Evolutionary conservation across 2,888 invertebrate genomes (phyloP), one percentile per base, ranked within the genome.

Genomic region (Nymphalis urticae): DNA sequence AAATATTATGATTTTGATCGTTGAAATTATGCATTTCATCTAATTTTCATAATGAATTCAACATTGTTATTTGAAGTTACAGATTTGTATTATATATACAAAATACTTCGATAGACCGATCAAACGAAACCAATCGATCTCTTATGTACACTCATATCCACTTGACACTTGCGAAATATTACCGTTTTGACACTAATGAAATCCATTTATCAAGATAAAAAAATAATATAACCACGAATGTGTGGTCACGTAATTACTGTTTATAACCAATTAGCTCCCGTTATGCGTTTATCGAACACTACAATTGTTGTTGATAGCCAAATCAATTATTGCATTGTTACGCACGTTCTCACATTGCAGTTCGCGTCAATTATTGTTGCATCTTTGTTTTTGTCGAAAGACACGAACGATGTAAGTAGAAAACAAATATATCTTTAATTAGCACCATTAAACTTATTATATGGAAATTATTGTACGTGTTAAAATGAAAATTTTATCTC

Each of bases 271-370:
- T 70, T 70, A 72, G 62, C 61, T 62, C 19, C 62, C 70, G 62
- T 66, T 66, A 68, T 66, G 58, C 59, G 48, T 66, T 68, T 72
- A 72, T 68, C 68, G 64, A 68, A 62, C 66, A 70, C 66, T 66
- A 48, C 68, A 68, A 72, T 71, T 71, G 70, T 51, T 62, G 58
- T 71, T 66, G 66, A 68, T 69, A 72, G 68, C 61, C 48, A 66
- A 72, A 64, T 66, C 70, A 68, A 70, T 72, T 72, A 64, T 67
- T 27, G 42, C 17, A 48, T 61, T 50, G 47, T 50, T 32, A 64
- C 24, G 61, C 60, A 64, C 70, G 66, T 51, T 66, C 48, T 47
- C 51, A 61, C 48, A 64, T 63, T 50, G 48, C 58, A 62, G 47
- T 66, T 61, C 47, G 48, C 58, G 2, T 47, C 54, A 51, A 54